Conservation (phyloP, 2,797 vertebrate genomes). For the Zenarchopterus dispar region DNA sequence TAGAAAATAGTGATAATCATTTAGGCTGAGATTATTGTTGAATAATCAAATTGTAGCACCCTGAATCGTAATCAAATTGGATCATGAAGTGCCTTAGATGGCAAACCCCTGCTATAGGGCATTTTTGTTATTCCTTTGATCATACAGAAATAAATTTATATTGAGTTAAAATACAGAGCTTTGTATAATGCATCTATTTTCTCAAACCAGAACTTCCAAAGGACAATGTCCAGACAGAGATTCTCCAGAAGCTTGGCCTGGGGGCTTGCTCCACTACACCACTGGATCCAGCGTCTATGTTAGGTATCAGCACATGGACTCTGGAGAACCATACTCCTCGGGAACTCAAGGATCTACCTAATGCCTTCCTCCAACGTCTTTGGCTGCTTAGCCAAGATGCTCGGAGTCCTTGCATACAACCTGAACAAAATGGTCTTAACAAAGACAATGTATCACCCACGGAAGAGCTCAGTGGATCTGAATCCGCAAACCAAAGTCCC, state of each 20-base stretch:
- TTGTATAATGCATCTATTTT: conserved; percentile 22
- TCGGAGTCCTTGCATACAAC: conserved; percentile 59
- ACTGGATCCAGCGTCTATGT: conserved; percentile 65
- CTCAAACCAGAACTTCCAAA: conserved; percentile 58
- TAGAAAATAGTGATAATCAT: too few species aligned
- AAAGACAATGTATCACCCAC: neutral
- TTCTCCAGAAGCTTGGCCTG: conserved; percentile 69
- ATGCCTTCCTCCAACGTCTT: conserved; percentile 73
- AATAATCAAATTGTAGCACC: too few species aligned
- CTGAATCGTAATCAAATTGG: too few species aligned
- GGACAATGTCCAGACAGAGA: conserved; percentile 59
- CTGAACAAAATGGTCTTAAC: conserved; percentile 4
- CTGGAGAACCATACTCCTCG: conserved; percentile 54
- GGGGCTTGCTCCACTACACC: conserved; percentile 51
- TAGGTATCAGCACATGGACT: conserved; percentile 71
- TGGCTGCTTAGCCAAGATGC: conserved; percentile 75
- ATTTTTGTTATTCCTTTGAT: too few species aligned
- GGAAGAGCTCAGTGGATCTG: conserved; percentile 30
- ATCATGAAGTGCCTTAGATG: too few species aligned
- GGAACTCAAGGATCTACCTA: conserved; percentile 68
- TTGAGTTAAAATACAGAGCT: neutral
- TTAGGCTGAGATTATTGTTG: too few species aligned
- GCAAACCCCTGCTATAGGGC: too few species aligned
- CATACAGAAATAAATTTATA: neutral
- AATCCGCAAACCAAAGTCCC: conserved; percentile 34